phyloP scores from a whole-genome alignment of 2,888 invertebrate genomes.

The Zygogramma bicolorata region DNA sequence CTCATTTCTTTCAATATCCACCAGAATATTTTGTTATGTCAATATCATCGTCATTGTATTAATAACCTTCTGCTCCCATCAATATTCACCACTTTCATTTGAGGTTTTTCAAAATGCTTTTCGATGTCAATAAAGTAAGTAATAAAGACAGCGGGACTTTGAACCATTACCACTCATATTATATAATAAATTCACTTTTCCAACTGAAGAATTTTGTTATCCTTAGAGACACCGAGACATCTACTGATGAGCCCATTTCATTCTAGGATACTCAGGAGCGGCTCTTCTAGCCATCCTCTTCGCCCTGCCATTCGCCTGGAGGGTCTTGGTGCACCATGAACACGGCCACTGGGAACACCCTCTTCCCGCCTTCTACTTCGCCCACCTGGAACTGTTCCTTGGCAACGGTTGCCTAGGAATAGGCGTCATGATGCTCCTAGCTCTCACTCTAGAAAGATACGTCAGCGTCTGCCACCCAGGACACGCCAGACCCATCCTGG shows the following conservation, averaged over 20 bases:
- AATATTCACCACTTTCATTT: too few relatives aligned
- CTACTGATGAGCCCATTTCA: slow-evolving; percentile 2
- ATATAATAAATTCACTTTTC: too few relatives aligned
- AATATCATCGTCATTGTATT: too few relatives aligned
- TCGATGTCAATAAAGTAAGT: too few relatives aligned
- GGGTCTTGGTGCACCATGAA: slow-evolving; percentile 76
- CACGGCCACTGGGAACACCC: slow-evolving; percentile 75
- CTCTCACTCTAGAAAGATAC: slow-evolving; percentile 80
- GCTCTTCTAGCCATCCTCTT: slow-evolving; percentile 80
- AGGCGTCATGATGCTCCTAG: slow-evolving; percentile 82
- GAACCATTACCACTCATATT: too few relatives aligned
- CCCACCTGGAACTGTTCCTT: slow-evolving; percentile 77
- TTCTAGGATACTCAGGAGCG: slow-evolving; percentile 81
- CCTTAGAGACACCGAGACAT: background rate
- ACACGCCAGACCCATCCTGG: slow-evolving; percentile 72
- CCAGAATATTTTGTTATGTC: too few relatives aligned
- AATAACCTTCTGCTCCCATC: too few relatives aligned
- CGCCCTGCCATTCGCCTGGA: slow-evolving; percentile 77
- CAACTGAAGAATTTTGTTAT: too few relatives aligned
- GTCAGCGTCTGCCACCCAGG: slow-evolving; percentile 82
- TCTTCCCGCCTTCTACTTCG: slow-evolving; percentile 76
- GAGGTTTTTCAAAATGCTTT: too few relatives aligned
- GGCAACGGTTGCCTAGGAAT: slow-evolving; percentile 80
- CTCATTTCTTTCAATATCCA: too few relatives aligned
- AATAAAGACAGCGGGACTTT: too few relatives aligned